Evolutionary conservation across 2,113 vertebrate genomes (phyloP).

Genomic region (Alligator sinensis): DNA sequence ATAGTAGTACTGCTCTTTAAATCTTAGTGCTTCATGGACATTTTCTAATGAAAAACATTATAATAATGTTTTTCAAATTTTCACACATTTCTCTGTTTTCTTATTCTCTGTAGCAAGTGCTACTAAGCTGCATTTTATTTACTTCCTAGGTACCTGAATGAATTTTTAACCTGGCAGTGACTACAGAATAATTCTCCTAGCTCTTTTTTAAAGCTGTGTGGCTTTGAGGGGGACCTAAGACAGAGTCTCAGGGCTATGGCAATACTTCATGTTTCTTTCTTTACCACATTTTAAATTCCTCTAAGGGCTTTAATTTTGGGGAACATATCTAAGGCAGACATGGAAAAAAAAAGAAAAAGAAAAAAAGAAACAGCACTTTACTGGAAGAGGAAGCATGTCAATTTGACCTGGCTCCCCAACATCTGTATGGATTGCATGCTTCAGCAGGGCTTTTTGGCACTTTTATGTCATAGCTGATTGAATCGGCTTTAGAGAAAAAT

Average conservation of each 20-base stretch:
- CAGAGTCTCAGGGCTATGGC: neutral
- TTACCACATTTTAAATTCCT: constrained; percentile 32
- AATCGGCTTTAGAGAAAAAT: too few relatives aligned
- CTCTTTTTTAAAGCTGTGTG: neutral
- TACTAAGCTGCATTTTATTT: neutral
- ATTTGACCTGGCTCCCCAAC: too few relatives aligned
- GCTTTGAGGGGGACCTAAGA: neutral
- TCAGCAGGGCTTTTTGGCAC: too few relatives aligned
- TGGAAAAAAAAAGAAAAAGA: too few relatives aligned
- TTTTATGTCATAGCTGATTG: too few relatives aligned
- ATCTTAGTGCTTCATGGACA: neutral
- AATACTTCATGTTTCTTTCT: neutral
- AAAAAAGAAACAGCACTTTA: too few relatives aligned
- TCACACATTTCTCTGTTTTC: neutral
- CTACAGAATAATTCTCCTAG: neutral
- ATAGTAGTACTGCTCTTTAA: neutral
- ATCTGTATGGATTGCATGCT: too few relatives aligned
- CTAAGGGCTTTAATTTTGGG: constrained; percentile 16
- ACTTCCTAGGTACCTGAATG: neutral
- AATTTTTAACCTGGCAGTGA: neutral
- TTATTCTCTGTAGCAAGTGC: neutral
- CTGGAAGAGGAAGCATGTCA: too few relatives aligned
- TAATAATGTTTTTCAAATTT: neutral
- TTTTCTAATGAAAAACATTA: constrained; percentile 15
- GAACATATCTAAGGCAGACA: too few relatives aligned